A percentile compares a stretch with the other conserved stretches of the same genome.
Conservation (phyloP, 2,888 invertebrate genomes). For the Mactromeris polynyma region DNA sequence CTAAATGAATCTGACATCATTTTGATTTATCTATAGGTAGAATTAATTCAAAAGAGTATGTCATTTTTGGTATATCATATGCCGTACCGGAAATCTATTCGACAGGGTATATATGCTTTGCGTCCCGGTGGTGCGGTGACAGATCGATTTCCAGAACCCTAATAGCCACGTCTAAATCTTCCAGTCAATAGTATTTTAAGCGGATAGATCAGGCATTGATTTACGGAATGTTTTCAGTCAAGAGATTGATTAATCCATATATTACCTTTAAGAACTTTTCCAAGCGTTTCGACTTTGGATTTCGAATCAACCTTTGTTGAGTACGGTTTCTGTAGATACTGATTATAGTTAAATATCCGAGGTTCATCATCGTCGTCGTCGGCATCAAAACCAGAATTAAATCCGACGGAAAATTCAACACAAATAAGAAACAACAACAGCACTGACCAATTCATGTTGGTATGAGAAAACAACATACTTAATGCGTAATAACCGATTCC, state of each 20-base stretch:
- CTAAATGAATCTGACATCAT: no score
- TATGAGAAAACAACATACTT: not conserved
- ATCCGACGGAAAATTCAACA: slow-evolving; percentile 9
- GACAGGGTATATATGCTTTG: no score
- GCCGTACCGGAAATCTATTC: no score
- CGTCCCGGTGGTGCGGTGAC: no score
- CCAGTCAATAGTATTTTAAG: no score
- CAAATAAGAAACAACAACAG: slow-evolving; percentile 2
- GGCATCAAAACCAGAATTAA: not conserved
- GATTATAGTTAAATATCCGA: slow-evolving; percentile 62
- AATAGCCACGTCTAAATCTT: no score
- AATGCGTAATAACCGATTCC: not conserved
- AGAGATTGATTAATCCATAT: not conserved
- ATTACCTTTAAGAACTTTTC: slow-evolving; percentile 88
- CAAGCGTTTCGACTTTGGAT: slow-evolving; percentile 89
- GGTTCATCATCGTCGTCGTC: slow-evolving; percentile 46
- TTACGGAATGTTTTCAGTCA: no score
- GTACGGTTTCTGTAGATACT: slow-evolving; percentile 55
- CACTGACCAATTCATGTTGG: not conserved
- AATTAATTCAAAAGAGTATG: no score
- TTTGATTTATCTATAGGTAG: no score
- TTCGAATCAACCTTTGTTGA: slow-evolving; percentile 71
- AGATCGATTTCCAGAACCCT: no score
- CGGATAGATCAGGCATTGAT: no score
- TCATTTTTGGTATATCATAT: no score